A percentile compares a stretch with the other conserved stretches of the same genome.
phyloP scores from a whole-genome alignment of 2,113 vertebrate genomes.

The Fregetta grallaria region DNA sequence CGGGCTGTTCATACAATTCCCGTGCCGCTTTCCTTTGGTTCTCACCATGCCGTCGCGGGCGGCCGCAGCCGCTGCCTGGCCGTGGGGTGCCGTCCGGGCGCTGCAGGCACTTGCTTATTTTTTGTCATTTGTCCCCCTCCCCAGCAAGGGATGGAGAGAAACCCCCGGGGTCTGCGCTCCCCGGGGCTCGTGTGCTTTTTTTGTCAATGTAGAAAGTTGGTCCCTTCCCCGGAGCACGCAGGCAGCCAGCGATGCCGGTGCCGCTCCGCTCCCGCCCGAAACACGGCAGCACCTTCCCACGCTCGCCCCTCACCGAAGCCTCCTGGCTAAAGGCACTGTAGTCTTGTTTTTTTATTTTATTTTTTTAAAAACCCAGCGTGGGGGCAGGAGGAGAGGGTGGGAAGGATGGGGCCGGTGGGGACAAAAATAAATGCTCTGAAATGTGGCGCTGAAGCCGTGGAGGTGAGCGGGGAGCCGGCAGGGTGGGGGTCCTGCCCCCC shows the following conservation, averaged over 20 bases:
- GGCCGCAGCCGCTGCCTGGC: not conserved
- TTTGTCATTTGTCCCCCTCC: not conserved
- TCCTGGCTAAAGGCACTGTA: not conserved
- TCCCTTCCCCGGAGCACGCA: not conserved
- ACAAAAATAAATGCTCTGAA: not conserved
- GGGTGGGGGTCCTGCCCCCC: not conserved
- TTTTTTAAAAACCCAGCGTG: not conserved
- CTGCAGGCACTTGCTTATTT: slow-evolving; percentile 14
- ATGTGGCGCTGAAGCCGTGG: not conserved
- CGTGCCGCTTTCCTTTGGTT: not conserved
- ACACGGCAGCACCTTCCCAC: not conserved
- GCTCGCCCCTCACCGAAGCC: not conserved
- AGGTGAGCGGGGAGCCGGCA: not conserved
- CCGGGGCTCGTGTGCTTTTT: not conserved
- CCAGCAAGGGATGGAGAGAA: not conserved
- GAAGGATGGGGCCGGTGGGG: not conserved
- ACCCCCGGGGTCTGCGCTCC: not conserved
- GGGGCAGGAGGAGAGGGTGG: not conserved
- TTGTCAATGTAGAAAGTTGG: not conserved
- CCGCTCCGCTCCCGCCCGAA: not conserved
- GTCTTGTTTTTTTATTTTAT: not conserved
- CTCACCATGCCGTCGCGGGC: not conserved
- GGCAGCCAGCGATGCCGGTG: not conserved
- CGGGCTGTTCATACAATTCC: not conserved
- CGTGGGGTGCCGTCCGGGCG: not conserved